Evolutionary conservation across 2,888 invertebrate species (phyloP).

Genomic region (Sphaerophoria rueppellii): DNA sequence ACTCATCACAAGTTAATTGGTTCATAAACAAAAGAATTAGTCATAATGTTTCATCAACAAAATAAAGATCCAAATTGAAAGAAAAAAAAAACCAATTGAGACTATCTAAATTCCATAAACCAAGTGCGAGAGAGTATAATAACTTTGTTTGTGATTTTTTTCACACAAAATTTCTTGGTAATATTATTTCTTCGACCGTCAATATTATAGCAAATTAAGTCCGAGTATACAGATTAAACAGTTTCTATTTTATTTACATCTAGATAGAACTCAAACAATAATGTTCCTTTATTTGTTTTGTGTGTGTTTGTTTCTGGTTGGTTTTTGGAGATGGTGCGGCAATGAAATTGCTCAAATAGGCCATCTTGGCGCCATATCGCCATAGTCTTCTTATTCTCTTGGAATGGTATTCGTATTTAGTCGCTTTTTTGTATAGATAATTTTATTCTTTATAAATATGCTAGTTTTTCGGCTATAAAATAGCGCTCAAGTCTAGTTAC

Average conservation of each 20-base stretch:
- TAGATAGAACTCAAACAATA: slow-evolving; percentile 41
- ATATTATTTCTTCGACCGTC: slow-evolving; percentile 40
- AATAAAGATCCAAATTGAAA: slow-evolving; percentile 9
- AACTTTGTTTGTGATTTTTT: slow-evolving; percentile 38
- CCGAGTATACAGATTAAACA: slow-evolving; percentile 30
- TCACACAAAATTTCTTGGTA: slow-evolving; percentile 43
- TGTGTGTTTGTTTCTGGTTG: neutral
- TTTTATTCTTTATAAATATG: slow-evolving; percentile 56
- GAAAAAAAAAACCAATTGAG: slow-evolving; percentile 14
- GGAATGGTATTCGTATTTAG: slow-evolving; percentile 42
- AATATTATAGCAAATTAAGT: slow-evolving; percentile 53
- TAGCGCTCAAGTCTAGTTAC: neutral
- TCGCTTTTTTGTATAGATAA: slow-evolving; percentile 68
- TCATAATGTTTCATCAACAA: slow-evolving; percentile 57
- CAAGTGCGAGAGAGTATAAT: slow-evolving; percentile 33
- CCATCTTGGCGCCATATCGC: slow-evolving; percentile 67
- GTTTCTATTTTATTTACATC: slow-evolving; percentile 29
- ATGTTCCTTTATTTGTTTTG: slow-evolving; percentile 42
- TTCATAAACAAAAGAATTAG: slow-evolving; percentile 59
- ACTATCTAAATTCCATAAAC: neutral
- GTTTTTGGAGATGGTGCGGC: slow-evolving; percentile 55
- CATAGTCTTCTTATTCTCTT: slow-evolving; percentile 31
- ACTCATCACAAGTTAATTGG: slow-evolving; percentile 64
- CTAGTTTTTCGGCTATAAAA: slow-evolving; percentile 1
- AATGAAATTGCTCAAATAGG: slow-evolving; percentile 73